phyloP scores from a whole-genome alignment of 2,113 vertebrate genomes.

The Sylvia atricapilla region DNA sequence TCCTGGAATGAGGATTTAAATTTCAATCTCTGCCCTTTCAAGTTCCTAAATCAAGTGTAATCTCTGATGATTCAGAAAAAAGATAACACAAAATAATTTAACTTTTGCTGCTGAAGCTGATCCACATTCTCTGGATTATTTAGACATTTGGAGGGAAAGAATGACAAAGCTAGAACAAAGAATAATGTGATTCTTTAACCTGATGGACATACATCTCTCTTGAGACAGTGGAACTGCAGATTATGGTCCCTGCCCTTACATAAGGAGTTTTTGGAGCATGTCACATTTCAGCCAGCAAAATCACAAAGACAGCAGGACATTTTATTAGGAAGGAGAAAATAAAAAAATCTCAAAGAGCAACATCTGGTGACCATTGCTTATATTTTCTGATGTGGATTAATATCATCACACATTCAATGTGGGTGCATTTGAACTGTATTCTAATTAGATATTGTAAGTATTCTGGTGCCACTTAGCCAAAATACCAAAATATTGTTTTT shows the following conservation, averaged over 20 bases:
- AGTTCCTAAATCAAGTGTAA: not conserved
- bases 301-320: slow-evolving; percentile 21
- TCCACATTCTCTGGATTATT: not conserved
- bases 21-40: not conserved
- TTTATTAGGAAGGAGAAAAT: not conserved
- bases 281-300: slow-evolving; percentile 1
- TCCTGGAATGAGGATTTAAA: not conserved
- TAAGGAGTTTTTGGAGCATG: not conserved
- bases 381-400: not conserved
- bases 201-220: not conserved
- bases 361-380: slow-evolving; percentile 45
- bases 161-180: not conserved
- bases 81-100: not conserved
- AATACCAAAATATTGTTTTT: not conserved
- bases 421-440: not conserved
- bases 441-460: not conserved
- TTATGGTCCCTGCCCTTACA: not conserved
- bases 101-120: not conserved
- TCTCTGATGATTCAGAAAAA: not conserved
- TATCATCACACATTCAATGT: not conserved
- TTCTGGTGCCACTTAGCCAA: not conserved
- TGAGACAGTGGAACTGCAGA: not conserved
- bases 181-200: not conserved
- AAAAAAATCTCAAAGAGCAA: not conserved
- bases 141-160: not conserved